Conservation (phyloP, 1,140 invertebrate genomes). For the Nymphalis io region DNA sequence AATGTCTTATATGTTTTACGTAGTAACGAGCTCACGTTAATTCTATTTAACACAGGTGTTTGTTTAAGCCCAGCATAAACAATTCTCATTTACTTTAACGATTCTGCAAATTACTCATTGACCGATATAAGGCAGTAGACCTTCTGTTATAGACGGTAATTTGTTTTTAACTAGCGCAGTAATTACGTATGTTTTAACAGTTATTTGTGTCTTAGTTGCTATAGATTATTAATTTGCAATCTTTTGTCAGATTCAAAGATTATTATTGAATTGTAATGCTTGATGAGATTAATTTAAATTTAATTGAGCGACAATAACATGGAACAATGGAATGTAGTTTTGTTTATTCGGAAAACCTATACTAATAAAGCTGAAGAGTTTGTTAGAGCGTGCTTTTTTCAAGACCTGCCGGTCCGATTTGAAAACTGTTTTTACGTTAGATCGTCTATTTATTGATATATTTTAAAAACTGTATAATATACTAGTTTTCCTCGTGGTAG, state of each 20-base stretch:
- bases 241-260: background rate
- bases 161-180: conserved; percentile 22
- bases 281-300: background rate
- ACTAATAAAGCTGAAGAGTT: no score
- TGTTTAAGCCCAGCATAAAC: conserved; percentile 46
- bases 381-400: no score
- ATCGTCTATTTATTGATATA: no score
- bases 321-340: no score
- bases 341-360: no score
- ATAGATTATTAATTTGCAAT: background rate
- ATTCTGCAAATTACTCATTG: conserved; percentile 29
- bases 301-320: no score
- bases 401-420: no score
- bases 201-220: background rate
- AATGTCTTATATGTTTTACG: background rate
- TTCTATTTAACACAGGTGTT: conserved; percentile 22
- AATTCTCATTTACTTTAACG: conserved; percentile 50
- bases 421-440: no score
- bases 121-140: conserved; percentile 15
- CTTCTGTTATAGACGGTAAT: conserved; percentile 21
- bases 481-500: no score
- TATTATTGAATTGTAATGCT: background rate
- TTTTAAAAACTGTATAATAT: no score
- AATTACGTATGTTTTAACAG: conserved; percentile 13
- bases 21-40: background rate